Percentiles rank a stretch among this genome's conserved stretches.
Conservation (phyloP, 2,888 invertebrate species). For the Drosophila paracracens region DNA sequence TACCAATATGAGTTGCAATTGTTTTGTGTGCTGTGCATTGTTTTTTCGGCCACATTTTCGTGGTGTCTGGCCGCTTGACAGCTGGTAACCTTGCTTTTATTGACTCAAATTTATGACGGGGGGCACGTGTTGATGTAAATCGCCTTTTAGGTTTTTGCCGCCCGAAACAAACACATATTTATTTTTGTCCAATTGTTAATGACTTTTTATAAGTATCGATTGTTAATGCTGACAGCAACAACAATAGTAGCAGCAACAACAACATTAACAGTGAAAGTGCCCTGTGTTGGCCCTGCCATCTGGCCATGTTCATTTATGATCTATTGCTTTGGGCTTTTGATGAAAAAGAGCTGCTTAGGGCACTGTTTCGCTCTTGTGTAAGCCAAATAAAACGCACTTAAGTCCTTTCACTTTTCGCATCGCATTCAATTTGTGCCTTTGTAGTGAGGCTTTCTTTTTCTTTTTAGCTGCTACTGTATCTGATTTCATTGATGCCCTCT, state of each 20-base stretch:
- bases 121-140: slow-evolving; percentile 59
- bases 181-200: slow-evolving; percentile 53
- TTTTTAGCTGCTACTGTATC: slow-evolving; percentile 31
- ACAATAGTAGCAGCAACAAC: neutral
- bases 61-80: slow-evolving; percentile 45
- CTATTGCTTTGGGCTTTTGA: slow-evolving; percentile 48
- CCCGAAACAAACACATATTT: slow-evolving; percentile 25
- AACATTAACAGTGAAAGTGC: slow-evolving; percentile 59
- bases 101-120: slow-evolving; percentile 54
- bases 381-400: slow-evolving; percentile 56
- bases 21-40: slow-evolving; percentile 43
- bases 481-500: slow-evolving; percentile 31
- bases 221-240: slow-evolving; percentile 31
- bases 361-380: slow-evolving; percentile 49
- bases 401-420: slow-evolving; percentile 71
- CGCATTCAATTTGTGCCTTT: slow-evolving; percentile 42
- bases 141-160: slow-evolving; percentile 59
- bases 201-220: slow-evolving; percentile 36
- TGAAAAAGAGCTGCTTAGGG: slow-evolving; percentile 56
- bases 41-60: slow-evolving; percentile 41
- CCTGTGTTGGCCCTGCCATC: slow-evolving; percentile 19
- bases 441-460: slow-evolving; percentile 42
- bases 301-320: slow-evolving; percentile 46
- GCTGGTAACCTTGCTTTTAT: slow-evolving; percentile 67
- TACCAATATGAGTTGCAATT: slow-evolving; percentile 41